Conservation (phyloP, 2,797 vertebrate genomes). For the Channa striata region DNA sequence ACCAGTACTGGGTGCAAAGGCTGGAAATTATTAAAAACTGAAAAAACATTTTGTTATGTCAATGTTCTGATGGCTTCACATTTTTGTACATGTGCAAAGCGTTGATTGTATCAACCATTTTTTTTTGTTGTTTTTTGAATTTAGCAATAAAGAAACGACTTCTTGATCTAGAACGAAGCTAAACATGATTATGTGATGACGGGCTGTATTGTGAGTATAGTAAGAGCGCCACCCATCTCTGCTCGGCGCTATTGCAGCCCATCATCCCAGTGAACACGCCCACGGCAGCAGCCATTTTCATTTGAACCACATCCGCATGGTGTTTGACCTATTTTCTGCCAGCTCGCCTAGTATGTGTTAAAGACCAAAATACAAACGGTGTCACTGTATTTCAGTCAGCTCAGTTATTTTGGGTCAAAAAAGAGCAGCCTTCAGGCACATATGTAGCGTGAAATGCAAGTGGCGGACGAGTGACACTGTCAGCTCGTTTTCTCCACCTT, state of each 20-base stretch:
- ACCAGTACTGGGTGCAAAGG: not conserved
- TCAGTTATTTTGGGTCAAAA: constrained; percentile 63
- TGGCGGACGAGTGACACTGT: constrained; percentile 80
- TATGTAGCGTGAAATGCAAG: constrained; percentile 79
- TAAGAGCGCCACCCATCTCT: constrained; percentile 66
- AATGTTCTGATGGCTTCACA: not conserved
- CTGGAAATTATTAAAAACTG: not conserved
- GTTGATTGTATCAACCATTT: constrained; percentile 10
- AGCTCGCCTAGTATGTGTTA: constrained; percentile 40
- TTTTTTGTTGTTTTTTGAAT: too few relatives aligned
- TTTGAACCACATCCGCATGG: constrained; percentile 53
- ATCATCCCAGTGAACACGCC: constrained; percentile 29
- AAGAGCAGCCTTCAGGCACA: constrained; percentile 63
- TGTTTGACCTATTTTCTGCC: constrained; percentile 75
- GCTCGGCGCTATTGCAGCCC: constrained; percentile 35
- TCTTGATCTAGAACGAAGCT: constrained; percentile 3
- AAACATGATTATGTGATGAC: not conserved
- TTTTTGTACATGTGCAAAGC: not conserved
- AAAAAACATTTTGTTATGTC: not conserved
- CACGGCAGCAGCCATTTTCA: constrained; percentile 72
- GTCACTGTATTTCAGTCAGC: constrained; percentile 65
- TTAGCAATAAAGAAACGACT: not conserved
- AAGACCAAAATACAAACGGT: constrained; percentile 40
- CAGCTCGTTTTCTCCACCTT: constrained; percentile 80
- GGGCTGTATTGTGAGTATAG: constrained; percentile 43